These are phyloP conservation scores for Drosophila pruinosa DNA, from an alignment of 1,140 invertebrate genomes.

Conservation along the genomic window DNA sequence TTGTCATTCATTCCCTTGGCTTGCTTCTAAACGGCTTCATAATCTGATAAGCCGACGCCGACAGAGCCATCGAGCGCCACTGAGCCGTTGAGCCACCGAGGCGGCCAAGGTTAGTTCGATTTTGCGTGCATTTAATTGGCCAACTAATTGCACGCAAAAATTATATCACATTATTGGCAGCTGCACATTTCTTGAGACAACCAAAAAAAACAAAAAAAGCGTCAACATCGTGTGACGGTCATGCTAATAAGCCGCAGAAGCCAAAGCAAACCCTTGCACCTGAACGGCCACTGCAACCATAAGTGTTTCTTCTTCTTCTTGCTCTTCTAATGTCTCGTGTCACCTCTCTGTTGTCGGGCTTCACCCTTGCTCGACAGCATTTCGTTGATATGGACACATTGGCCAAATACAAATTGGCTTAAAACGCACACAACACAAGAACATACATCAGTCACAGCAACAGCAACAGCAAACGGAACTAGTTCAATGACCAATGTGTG, in stretches of 20 bases:
- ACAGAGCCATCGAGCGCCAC: constrained; percentile 2
- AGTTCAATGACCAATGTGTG: constrained; percentile 56
- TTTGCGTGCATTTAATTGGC: constrained; percentile 74
- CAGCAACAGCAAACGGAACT: constrained; percentile 49
- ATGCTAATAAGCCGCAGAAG: constrained; percentile 27
- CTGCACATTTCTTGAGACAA: constrained; percentile 25
- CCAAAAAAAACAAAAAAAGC: background rate
- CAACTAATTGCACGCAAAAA: constrained; percentile 42
- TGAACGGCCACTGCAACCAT: background rate
- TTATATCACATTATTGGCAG: constrained; percentile 67
- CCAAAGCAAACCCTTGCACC: constrained; percentile 36
- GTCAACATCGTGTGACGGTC: background rate
- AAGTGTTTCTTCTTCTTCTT: background rate
- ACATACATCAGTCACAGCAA: background rate
- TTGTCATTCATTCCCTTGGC: constrained; percentile 4
- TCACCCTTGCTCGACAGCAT: constrained; percentile 29
- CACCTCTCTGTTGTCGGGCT: constrained; percentile 22
- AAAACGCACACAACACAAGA: constrained; percentile 9
- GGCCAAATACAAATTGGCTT: constrained; percentile 58
- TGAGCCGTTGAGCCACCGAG: too few species aligned
- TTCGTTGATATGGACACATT: constrained; percentile 8
- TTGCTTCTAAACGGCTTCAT: constrained; percentile 9
- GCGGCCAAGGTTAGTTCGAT: constrained; percentile 57
- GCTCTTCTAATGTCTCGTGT: background rate
- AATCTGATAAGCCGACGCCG: constrained; percentile 11